These are phyloP conservation scores for Triplophysa bombifrons DNA, from an alignment of 2,797 vertebrate genomes.

Conservation along the genomic window DNA sequence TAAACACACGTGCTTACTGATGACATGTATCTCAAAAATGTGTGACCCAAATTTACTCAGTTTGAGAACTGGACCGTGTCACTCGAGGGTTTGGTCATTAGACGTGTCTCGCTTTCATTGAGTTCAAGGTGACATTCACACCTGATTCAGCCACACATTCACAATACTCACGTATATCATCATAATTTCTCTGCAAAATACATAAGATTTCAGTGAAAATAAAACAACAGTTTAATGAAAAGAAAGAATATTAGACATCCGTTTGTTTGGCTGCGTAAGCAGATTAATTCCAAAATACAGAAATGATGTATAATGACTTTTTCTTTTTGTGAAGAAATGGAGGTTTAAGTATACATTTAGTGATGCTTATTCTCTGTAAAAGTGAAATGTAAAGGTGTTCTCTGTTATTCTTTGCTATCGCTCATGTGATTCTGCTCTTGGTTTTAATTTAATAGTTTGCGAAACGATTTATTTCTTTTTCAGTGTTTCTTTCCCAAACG, in stretches of 20 bases:
- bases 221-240: neutral
- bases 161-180: neutral
- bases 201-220: neutral
- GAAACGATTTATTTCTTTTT: neutral
- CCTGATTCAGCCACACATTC: neutral
- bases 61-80: conserved; percentile 7
- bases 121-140: conserved; percentile 48
- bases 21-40: too few species aligned
- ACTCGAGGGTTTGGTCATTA: conserved; percentile 27
- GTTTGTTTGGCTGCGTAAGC: neutral
- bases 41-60: neutral
- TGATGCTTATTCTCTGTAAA: neutral
- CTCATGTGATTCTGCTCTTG: neutral
- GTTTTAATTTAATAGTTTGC: neutral
- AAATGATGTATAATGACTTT: conserved; percentile 8
- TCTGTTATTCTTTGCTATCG: neutral
- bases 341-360: neutral
- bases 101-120: conserved; percentile 16
- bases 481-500: too few species aligned
- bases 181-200: neutral
- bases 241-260: neutral
- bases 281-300: neutral
- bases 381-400: neutral
- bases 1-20: too few species aligned
- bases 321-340: neutral